These are phyloP conservation scores for Myotis daubentonii DNA, from an alignment of 2,797 vertebrate species.

Conservation along the genomic window DNA sequence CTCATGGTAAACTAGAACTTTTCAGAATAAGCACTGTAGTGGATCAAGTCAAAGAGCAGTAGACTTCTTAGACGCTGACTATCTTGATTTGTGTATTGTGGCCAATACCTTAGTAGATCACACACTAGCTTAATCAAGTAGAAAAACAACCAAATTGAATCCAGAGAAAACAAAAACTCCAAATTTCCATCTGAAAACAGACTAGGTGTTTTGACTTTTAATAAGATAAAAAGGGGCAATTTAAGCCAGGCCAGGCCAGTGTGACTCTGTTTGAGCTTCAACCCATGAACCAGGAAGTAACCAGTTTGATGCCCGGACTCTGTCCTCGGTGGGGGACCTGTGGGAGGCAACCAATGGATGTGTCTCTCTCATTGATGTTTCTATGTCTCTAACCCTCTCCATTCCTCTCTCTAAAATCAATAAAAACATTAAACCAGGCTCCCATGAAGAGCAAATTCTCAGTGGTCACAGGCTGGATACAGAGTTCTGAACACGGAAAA, in stretches of 20 bases:
- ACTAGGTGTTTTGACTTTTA: background rate
- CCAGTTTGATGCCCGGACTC: no score
- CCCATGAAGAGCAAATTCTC: constrained; percentile 24
- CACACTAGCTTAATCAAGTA: background rate
- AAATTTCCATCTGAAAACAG: constrained; percentile 39
- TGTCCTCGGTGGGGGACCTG: no score
- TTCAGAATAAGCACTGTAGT: background rate
- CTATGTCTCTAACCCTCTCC: no score
- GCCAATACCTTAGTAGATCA: background rate
- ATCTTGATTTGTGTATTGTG: background rate
- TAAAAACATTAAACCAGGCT: background rate
- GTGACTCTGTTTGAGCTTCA: no score
- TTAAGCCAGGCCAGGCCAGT: no score
- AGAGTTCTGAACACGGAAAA: background rate
- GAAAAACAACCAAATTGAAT: constrained; percentile 14
- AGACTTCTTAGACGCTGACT: constrained; percentile 6
- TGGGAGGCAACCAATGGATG: no score
- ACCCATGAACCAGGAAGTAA: no score
- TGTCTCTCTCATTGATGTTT: no score
- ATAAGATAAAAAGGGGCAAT: background rate
- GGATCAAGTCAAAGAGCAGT: background rate
- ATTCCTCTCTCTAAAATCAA: no score
- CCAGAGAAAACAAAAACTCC: background rate
- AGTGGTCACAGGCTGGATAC: background rate
- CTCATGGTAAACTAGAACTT: constrained; percentile 11